Base-by-base conservation (phyloP, 2,113 vertebrate genomes). In the Pteropus alecto region DNA sequence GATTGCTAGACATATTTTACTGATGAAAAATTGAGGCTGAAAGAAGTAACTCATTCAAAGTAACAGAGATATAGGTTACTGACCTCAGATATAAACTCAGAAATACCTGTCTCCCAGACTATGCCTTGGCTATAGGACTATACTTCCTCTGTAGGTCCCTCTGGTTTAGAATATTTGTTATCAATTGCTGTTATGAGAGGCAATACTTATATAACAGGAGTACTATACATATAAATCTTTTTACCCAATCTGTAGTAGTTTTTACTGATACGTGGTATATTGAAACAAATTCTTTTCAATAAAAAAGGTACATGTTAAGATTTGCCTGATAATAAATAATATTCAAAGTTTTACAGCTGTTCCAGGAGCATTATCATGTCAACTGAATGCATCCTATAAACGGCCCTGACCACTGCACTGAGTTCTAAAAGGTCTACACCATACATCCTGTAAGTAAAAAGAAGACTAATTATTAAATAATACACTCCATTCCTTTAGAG, bases 301-400 rank as follows among this genome's bases (percentile, higher is more conserved):
- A 65, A 70, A 77, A 86, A 87, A 48, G 18, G 21, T 30, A 58
- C 63, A 67, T 77, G 38, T 77, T 93, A 81, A 88, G 43, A 77
- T 51, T 88, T 93, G 6, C 12, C 21, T 5, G 48, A 2, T 70
- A 94, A 33, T 94, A 28, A 77, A n/a, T 43, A 90, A 16, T 71
- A 92, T 61, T 84, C 26, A 63, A 94, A 70, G 18, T 76, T 93
- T 95, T 71, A 92, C 78, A 95, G 48, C 22, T 94, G 21, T 71
- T 65, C 38, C 35, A 46, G 61, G 87, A 82, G 41, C 38, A 77
- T 21, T n/a, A 73, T 48, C 41, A 54, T 54, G 65, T 58, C 26
- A 65, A 85, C 22, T 63, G 46, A 84, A 77, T 22, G 26, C 21
- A 70, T 84, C n/a, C 33, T 46, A 60, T 48, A 67, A 7, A 79